Evolutionary conservation across 2,113 vertebrate species (phyloP).

Genomic region (Ptychochromis oligacanthus): DNA sequence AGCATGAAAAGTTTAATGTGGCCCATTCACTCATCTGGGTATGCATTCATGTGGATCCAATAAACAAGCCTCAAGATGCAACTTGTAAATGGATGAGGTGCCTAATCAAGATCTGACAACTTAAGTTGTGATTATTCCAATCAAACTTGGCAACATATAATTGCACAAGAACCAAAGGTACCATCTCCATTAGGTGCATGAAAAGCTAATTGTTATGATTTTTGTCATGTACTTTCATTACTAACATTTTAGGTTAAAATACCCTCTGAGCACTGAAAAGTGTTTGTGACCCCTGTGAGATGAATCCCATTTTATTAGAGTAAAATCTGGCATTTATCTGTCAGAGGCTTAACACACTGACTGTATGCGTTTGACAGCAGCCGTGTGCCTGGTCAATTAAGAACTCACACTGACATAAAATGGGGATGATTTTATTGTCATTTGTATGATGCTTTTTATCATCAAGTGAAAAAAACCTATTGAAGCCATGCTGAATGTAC

Average conservation of each 20-base stretch:
- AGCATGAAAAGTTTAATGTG: too few species aligned
- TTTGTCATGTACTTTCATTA: background rate
- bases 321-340: background rate
- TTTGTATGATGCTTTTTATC: background rate
- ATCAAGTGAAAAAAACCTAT: background rate
- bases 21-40: too few species aligned
- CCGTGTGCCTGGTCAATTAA: background rate
- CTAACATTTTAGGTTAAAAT: background rate
- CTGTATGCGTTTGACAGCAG: background rate
- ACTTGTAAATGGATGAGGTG: background rate
- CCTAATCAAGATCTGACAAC: background rate
- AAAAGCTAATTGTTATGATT: conserved; percentile 5
- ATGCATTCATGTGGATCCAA: background rate
- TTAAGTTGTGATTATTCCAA: background rate
- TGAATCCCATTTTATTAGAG: background rate
- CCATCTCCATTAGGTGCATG: background rate
- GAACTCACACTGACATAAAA: background rate
- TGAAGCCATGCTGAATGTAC: background rate
- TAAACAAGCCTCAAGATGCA: background rate
- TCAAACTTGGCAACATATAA: conserved; percentile 4
- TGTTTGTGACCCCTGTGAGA: background rate
- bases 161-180: background rate
- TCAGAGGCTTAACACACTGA: background rate
- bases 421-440: background rate
- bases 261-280: background rate